Percentiles rank a stretch among this genome's conserved stretches.
Conservation (phyloP, 2,113 vertebrate genomes). For the Bettongia penicillata region DNA sequence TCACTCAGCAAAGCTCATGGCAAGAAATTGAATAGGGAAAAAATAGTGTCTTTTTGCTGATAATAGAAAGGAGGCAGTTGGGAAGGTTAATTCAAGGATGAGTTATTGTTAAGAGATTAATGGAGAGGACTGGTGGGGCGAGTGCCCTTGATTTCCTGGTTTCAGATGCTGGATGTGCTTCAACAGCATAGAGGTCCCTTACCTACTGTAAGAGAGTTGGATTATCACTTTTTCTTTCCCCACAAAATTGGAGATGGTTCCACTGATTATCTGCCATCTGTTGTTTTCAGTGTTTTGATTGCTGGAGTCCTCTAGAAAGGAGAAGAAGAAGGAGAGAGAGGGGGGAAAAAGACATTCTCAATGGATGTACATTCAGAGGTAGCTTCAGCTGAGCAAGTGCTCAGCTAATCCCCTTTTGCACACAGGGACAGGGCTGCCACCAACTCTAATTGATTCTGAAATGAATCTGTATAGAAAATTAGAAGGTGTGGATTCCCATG, state of each 20-base stretch:
- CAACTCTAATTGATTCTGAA: slow-evolving; percentile 96
- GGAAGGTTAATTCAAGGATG: slow-evolving; percentile 10
- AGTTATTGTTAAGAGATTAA: slow-evolving; percentile 1
- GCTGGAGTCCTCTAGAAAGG: slow-evolving; percentile 81
- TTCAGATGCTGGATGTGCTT: slow-evolving; percentile 66
- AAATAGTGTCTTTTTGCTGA: slow-evolving; percentile 5
- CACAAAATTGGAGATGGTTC: slow-evolving; percentile 75
- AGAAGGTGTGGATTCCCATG: slow-evolving; percentile 90
- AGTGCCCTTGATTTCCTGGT: slow-evolving; percentile 21
- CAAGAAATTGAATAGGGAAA: neutral
- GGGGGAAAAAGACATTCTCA: slow-evolving; percentile 81
- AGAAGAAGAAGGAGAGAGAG: neutral
- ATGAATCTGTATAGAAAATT: slow-evolving; percentile 90
- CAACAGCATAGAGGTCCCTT: slow-evolving; percentile 40
- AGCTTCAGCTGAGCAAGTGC: slow-evolving; percentile 88
- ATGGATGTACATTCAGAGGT: slow-evolving; percentile 84
- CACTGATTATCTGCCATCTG: slow-evolving; percentile 91
- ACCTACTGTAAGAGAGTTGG: slow-evolving; percentile 59
- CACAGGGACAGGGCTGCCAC: slow-evolving; percentile 88
- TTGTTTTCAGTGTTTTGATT: slow-evolving; percentile 84
- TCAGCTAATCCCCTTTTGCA: slow-evolving; percentile 90
- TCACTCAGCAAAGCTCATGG: neutral
- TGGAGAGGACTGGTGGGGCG: neutral
- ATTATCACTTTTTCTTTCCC: slow-evolving; percentile 73
- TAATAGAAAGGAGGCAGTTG: neutral